Evolutionary conservation across 2,113 vertebrate species (phyloP).

Genomic region (Chelonoidis abingdonii): DNA sequence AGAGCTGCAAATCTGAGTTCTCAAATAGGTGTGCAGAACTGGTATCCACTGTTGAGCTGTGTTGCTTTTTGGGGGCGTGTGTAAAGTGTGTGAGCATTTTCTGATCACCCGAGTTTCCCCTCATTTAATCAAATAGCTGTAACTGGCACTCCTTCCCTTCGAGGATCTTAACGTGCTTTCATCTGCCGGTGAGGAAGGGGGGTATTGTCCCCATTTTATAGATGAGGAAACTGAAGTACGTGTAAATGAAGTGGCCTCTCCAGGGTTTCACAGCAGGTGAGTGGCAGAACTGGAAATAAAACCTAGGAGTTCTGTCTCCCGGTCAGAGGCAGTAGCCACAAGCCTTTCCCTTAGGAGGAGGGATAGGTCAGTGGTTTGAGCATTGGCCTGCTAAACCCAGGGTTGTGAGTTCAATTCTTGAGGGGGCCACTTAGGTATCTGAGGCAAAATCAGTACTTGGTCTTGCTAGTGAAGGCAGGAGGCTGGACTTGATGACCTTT

Average conservation of each 20-base stretch:
- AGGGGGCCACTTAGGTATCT: too few species aligned
- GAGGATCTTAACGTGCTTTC: not conserved
- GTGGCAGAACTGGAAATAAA: not conserved
- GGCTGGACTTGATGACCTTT: too few species aligned
- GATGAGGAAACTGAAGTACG: conserved; percentile 12
- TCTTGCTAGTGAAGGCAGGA: too few species aligned
- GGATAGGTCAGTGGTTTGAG: too few species aligned
- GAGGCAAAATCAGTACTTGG: too few species aligned
- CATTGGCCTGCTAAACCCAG: too few species aligned
- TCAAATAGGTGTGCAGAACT: not conserved
- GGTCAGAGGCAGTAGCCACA: not conserved
- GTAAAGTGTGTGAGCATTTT: not conserved
- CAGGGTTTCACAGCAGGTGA: not conserved
- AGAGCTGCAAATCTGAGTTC: not conserved
- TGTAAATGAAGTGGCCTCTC: not conserved
- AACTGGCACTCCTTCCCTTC: not conserved
- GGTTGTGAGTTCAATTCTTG: too few species aligned
- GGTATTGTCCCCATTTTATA: not conserved
- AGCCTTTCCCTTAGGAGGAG: too few species aligned
- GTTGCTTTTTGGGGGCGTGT: not conserved
- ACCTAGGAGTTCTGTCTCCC: not conserved
- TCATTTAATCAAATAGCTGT: not conserved
- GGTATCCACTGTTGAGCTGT: not conserved
- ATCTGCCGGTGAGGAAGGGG: not conserved
- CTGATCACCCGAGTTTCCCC: not conserved